phyloP scores from a whole-genome alignment of 2,113 vertebrate species.

The Orycteropus afer region DNA sequence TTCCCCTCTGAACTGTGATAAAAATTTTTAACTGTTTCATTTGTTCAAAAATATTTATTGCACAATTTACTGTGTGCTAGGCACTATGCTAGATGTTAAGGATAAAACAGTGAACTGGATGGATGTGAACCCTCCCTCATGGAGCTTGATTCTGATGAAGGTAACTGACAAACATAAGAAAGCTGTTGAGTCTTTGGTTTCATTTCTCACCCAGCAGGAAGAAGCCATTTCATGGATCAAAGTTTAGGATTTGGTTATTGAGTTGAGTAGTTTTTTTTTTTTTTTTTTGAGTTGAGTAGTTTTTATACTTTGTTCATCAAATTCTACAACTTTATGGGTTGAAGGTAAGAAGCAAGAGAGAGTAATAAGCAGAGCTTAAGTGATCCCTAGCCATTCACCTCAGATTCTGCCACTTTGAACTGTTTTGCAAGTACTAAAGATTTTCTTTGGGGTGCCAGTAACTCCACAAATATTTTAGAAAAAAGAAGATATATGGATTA shows the following conservation, averaged over 20 bases:
- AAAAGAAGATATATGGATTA: neutral
- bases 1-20: neutral
- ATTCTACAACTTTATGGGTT: neutral
- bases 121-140: neutral
- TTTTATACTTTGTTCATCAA: neutral
- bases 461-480: neutral
- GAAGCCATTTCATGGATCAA: neutral
- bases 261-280: neutral
- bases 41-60: neutral
- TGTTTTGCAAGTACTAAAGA: neutral
- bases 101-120: neutral
- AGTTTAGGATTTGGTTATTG: neutral
- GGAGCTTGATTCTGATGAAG: neutral
- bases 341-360: neutral
- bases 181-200: neutral
- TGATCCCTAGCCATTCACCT: neutral
- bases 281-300: no score
- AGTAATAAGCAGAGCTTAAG: neutral
- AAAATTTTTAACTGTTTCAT: neutral
- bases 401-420: neutral
- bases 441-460: neutral
- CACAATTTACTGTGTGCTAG: neutral
- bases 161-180: neutral
- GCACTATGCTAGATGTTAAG: no score
- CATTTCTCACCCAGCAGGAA: neutral